Conservation (phyloP, 1,140 invertebrate species). For the Aporrectodea caliginosa region DNA sequence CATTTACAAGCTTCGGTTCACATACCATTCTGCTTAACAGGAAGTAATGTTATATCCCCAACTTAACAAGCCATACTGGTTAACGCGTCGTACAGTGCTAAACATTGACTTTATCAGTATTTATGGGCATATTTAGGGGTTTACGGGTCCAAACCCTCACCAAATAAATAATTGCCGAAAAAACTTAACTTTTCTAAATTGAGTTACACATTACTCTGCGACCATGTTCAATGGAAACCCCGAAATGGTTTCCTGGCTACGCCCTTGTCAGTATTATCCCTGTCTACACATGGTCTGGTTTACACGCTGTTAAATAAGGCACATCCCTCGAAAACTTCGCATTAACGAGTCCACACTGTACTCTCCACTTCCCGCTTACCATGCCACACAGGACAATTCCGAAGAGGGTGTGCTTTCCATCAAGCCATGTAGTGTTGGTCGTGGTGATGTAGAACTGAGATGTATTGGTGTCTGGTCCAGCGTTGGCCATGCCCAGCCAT, state of each 20-base stretch:
- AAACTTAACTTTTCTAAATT: too few relatives aligned
- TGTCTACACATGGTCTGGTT: too few relatives aligned
- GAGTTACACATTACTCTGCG: too few relatives aligned
- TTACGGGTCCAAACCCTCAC: background rate
- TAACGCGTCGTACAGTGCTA: too few relatives aligned
- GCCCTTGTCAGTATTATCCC: too few relatives aligned
- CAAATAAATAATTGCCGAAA: background rate
- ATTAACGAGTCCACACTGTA: background rate
- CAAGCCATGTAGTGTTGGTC: conserved; percentile 90
- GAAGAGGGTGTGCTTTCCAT: conserved; percentile 93
- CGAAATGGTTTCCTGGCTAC: background rate
- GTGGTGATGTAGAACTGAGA: conserved; percentile 71
- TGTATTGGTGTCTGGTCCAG: conserved; percentile 73
- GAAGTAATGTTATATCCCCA: too few relatives aligned
- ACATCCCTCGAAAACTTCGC: too few relatives aligned
- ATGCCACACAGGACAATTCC: conserved; percentile 92
- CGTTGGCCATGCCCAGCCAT: conserved; percentile 76
- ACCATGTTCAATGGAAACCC: background rate
- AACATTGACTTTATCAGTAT: too few relatives aligned
- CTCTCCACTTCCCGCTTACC: conserved; percentile 59
- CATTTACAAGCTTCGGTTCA: too few relatives aligned
- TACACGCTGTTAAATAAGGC: background rate
- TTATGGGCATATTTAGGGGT: too few relatives aligned
- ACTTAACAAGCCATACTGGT: too few relatives aligned
- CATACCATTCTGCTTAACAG: too few relatives aligned